Evolutionary conservation across 1,140 invertebrate genomes (phyloP), one percentile per base, ranked within the genome.

Genomic region (Pachypeltis micranthus): DNA sequence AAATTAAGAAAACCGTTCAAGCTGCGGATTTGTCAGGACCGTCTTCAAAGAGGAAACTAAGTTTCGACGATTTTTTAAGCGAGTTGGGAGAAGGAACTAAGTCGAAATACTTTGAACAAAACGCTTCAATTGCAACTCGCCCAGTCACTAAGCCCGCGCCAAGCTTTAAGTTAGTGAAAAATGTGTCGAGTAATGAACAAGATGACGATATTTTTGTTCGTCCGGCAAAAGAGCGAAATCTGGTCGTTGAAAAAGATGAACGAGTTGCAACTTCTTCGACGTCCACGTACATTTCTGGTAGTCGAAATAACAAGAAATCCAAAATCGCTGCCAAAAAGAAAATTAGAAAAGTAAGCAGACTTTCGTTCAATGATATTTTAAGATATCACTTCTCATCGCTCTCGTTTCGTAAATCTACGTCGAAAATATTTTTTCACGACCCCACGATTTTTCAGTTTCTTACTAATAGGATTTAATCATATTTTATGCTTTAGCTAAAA

Each of bases 171-270:
- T 7, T 39, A 39, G 7, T 16, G 7, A 39, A 39, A 39, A 16
- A 10, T 10, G 31, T 16, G 31, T 10, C 16, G 31, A 16, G 16
- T 10, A 16, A 10, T 39, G 31, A 39, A 10, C 12, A 51, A 10
- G 47, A 51, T 7, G 47, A 51, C 19, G 47, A 51, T 21, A 51
- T 51, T 51, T 51, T 51, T 21, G 47, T 51, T 51, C 47, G 21
- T 3, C 47, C 10, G 19, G 47, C 7, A 7, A 7, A 39, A 16
- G 16, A 16, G 16, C 7, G 16, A 16, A 10, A 7, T 10, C 7
- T 39, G 16, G 31, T 10, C 7, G 16, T 16, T 39, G 31, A 39
- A 39, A 7, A 39, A 39, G 7, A n/a, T n/a, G n/a, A n/a, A n/a
- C n/a, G n/a, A n/a, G n/a, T n/a, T n/a, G n/a, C n/a, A n/a, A n/a